These are phyloP conservation scores for Ephialtes manifestator DNA, from an alignment of 2,888 invertebrate species.

Conservation along the genomic window DNA sequence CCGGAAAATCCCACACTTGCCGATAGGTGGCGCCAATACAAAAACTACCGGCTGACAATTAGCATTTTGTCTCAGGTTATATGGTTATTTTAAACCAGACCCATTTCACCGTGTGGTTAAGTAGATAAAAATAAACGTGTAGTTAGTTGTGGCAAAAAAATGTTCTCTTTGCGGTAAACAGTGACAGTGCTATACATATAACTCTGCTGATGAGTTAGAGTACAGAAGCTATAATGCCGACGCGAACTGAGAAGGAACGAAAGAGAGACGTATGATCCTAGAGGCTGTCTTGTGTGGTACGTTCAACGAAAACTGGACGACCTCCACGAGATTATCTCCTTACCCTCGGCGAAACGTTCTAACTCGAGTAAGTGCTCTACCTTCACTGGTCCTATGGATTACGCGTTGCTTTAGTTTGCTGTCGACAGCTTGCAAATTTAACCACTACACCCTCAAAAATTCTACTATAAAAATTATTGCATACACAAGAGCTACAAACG, in stretches of 20 bases:
- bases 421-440: not conserved
- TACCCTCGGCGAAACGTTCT: constrained; percentile 59
- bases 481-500: too few species aligned
- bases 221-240: constrained; percentile 21
- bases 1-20: too few species aligned
- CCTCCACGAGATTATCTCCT: constrained; percentile 68
- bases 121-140: too few species aligned
- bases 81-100: too few species aligned
- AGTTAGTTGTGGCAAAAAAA: too few species aligned
- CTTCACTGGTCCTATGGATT: constrained; percentile 45
- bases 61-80: too few species aligned
- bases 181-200: too few species aligned
- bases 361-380: constrained; percentile 22
- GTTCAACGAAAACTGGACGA: constrained; percentile 67
- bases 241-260: constrained; percentile 7
- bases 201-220: not conserved
- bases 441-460: not conserved
- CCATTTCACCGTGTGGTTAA: too few species aligned
- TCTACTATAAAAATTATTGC: too few species aligned
- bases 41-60: too few species aligned
- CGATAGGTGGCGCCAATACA: too few species aligned
- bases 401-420: constrained; percentile 18
- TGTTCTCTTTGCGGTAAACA: too few species aligned
- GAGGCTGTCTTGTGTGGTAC: constrained; percentile 33
- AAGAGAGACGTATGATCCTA: constrained; percentile 13